These are phyloP conservation scores for Monoplex corrugatus DNA, from an alignment of 2,888 invertebrate genomes.

Conservation along the genomic window DNA sequence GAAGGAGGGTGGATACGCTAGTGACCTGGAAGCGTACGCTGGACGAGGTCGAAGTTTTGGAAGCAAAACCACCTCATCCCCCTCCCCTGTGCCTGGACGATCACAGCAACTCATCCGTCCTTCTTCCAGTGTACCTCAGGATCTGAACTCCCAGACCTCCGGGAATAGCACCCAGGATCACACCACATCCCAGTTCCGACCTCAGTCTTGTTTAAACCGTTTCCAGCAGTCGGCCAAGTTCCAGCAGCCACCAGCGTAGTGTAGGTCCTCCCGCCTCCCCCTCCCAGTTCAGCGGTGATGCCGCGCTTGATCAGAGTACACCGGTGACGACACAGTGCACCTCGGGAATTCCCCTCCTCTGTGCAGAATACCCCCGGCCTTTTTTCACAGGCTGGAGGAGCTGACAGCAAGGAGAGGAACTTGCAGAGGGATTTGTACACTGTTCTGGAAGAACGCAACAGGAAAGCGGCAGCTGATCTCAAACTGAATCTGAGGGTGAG, in stretches of 20 bases:
- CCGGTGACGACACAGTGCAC: too few species aligned
- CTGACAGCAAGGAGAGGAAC: conserved; percentile 39
- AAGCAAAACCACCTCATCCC: conserved; percentile 48
- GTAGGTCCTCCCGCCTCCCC: conserved; percentile 62
- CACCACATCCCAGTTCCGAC: conserved; percentile 11
- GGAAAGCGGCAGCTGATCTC: conserved; percentile 10
- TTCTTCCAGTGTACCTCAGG: conserved; percentile 45
- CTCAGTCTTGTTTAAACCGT: conserved; percentile 36
- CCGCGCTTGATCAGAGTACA: conserved; percentile 72
- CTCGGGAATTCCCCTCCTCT: conserved; percentile 48
- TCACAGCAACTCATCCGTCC: background rate
- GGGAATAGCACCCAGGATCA: background rate
- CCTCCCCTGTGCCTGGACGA: conserved; percentile 38
- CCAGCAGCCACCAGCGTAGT: conserved; percentile 28
- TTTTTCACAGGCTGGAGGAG: conserved; percentile 16
- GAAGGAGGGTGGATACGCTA: conserved; percentile 76
- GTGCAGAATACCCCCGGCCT: background rate
- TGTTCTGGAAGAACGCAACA: conserved; percentile 57
- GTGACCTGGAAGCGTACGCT: conserved; percentile 76
- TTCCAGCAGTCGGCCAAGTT: background rate
- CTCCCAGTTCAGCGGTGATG: conserved; percentile 65
- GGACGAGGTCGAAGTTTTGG: conserved; percentile 57
- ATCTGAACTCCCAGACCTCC: conserved; percentile 43
- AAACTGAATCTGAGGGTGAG: conserved; percentile 33
- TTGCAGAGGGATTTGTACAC: conserved; percentile 55